These are phyloP conservation scores for Seira musarum DNA, from an alignment of 2,888 invertebrate genomes.

Conservation along the genomic window DNA sequence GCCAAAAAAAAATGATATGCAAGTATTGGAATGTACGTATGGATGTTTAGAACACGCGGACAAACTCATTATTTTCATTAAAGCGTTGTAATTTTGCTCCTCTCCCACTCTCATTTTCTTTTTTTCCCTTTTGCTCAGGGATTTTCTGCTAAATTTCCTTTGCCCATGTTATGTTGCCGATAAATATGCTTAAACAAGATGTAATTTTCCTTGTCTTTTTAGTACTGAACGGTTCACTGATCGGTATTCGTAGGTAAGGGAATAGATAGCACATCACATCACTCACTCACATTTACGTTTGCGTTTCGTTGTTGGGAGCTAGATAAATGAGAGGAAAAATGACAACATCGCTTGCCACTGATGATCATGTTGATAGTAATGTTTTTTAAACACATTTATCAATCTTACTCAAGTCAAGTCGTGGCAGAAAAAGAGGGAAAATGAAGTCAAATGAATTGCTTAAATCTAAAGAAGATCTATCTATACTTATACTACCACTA, in stretches of 20 bases:
- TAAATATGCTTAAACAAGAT: constrained; percentile 46
- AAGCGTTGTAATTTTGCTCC: too few relatives aligned
- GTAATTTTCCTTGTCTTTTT: constrained; percentile 30
- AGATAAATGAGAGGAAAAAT: constrained; percentile 36
- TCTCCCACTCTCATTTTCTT: too few relatives aligned
- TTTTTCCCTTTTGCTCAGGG: too few relatives aligned
- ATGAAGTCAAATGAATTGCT: constrained; percentile 38
- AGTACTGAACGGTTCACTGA: constrained; percentile 16
- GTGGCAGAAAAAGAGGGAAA: constrained; percentile 41
- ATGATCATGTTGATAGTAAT: constrained; percentile 29
- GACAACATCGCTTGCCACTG: constrained; percentile 56
- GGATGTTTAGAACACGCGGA: too few relatives aligned
- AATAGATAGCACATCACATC: neutral
- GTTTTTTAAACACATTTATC: constrained; percentile 53
- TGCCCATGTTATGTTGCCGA: constrained; percentile 18
- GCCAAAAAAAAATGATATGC: too few relatives aligned
- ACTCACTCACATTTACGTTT: neutral
- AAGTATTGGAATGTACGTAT: too few relatives aligned
- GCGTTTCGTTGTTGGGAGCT: constrained; percentile 1
- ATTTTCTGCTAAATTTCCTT: constrained; percentile 37
- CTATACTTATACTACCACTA: neutral
- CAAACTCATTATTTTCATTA: too few relatives aligned
- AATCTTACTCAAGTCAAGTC: constrained; percentile 59
- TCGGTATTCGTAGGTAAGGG: constrained; percentile 7
- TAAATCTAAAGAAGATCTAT: constrained; percentile 23